Conservation (phyloP, 2,888 invertebrate genomes). For the Muschampia plurimacula region DNA sequence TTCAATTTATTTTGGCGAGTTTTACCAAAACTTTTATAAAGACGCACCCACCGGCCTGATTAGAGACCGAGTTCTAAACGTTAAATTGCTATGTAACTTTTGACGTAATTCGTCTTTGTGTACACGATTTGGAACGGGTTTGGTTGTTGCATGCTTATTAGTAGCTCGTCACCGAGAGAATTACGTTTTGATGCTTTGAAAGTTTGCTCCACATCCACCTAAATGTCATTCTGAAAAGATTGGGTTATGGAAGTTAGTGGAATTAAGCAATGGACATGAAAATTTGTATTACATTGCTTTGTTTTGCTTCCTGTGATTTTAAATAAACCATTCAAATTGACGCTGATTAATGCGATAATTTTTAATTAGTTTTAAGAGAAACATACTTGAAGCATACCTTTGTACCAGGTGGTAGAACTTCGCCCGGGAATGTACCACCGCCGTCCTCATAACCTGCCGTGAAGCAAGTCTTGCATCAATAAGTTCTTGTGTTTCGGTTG, state of each 20-base stretch:
- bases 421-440: too few species aligned
- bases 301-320: neutral
- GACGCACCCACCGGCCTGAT: constrained; percentile 31
- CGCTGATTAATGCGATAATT: neutral
- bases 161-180: constrained; percentile 30
- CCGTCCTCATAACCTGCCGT: too few species aligned
- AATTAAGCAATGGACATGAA: constrained; percentile 9
- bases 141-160: constrained; percentile 37
- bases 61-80: constrained; percentile 34
- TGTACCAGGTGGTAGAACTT: too few species aligned
- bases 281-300: neutral
- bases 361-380: neutral
- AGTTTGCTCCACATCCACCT: constrained; percentile 23
- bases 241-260: constrained; percentile 14
- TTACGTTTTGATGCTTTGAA: constrained; percentile 35
- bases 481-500: too few species aligned
- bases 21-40: constrained; percentile 31
- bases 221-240: constrained; percentile 21
- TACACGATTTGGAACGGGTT: constrained; percentile 32
- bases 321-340: neutral
- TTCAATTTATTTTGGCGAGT: constrained; percentile 9
- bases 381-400: too few species aligned
- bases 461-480: too few species aligned
- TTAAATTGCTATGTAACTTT: constrained; percentile 38
- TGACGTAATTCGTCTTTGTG: constrained; percentile 38